Evolutionary conservation across 2,797 vertebrate species (phyloP), one percentile per base, ranked within the genome.

Genomic region (Myioborus melanocephalus): DNA sequence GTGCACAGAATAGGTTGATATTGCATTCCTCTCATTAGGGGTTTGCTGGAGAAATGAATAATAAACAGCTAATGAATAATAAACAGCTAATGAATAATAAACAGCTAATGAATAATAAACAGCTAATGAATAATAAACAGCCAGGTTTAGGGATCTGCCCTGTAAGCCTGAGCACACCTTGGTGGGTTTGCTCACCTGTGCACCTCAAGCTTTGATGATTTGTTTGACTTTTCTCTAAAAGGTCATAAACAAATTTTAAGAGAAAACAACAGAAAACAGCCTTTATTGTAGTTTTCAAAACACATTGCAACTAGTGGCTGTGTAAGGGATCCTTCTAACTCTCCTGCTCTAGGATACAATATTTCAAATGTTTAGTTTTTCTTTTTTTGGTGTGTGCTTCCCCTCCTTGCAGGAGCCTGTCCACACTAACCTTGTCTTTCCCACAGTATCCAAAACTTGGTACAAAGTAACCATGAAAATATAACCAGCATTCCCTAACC

Each of bases 151-250:
- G 87, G 68, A 17, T 44, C 71, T 76, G 41, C 30, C 39, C 57
- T 7, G 0, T 26, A 5, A 5, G 8, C 3, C 63, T 13, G 52
- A 66, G 49, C 24, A 14, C 16, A 2, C 1, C 4, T 66, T 57
- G 90, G 30, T 30, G 47, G 19, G 68, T 64, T 64, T 81, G 17
- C 24, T 61, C 55, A 27, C 21, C 2, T 0, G 19, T 41, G 52
- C 65, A 37, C 39, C 50, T 37, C 6, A 15, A 70, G 20, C 10
- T 49, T 77, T 63, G 22, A 52, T 55, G 24, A 3, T 73, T 13
- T 28, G 23, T 77, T 18, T 30, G 24, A 21, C 44, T 68, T 46
- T 37, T 49, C 27, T 50, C 39, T 49, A 8, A 23, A 79, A 80
- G 22, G 4, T 50, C 52, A 57, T 32, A n/a, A 70, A 32, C 7